Evolutionary conservation across 2,113 vertebrate species (phyloP).

Genomic region (Dendropsophus ebraccatus): DNA sequence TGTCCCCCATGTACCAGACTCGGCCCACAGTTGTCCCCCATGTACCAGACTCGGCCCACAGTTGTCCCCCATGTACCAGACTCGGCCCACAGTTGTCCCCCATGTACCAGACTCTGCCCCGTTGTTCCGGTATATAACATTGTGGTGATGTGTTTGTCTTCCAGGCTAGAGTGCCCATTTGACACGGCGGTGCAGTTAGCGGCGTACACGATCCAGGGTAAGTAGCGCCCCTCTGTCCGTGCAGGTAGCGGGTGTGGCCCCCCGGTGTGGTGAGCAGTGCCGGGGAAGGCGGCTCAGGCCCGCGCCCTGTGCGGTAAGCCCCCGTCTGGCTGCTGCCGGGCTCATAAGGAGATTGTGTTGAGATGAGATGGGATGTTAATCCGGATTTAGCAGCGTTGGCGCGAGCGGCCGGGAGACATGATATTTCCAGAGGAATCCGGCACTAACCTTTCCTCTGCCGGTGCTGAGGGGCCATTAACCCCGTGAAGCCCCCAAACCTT

Average conservation of each 20-base stretch:
- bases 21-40: no score
- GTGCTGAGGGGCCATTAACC: not conserved
- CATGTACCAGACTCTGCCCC: no score
- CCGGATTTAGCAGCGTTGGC: constrained; percentile 64
- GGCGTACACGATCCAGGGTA: constrained; percentile 92
- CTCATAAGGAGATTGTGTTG: constrained; percentile 68
- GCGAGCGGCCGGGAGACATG: constrained; percentile 14
- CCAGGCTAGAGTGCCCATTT: constrained; percentile 92
- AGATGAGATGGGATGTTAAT: constrained; percentile 66
- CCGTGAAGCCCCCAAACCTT: not conserved
- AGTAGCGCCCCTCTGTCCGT: no score
- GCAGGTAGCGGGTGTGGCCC: no score
- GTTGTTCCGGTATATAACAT: no score
- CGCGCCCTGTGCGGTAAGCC: constrained; percentile 60
- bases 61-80: no score
- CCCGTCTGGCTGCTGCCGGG: constrained; percentile 59
- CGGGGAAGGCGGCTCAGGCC: not conserved
- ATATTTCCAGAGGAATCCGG: constrained; percentile 30
- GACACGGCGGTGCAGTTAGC: constrained; percentile 91
- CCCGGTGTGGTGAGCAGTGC: no score
- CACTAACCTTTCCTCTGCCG: not conserved
- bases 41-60: no score
- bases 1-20: no score
- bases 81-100: no score
- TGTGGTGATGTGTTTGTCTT: constrained; percentile 36